phyloP scores from a whole-genome alignment of 2,888 invertebrate genomes.

The Ametastegia equiseti region DNA sequence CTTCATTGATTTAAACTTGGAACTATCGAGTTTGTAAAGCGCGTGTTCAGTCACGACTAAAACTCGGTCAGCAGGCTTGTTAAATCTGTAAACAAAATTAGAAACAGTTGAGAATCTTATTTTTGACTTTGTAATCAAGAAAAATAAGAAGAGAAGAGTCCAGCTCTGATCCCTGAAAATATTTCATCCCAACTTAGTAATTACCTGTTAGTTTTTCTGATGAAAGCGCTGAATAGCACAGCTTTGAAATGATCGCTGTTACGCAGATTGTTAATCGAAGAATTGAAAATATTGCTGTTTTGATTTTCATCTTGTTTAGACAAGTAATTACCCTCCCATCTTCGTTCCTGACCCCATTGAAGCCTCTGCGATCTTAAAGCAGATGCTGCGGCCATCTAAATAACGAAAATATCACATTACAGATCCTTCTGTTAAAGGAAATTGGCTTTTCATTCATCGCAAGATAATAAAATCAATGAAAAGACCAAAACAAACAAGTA shows the following conservation, averaged over 20 bases:
- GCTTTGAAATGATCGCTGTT: conserved; percentile 82
- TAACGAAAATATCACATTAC: conserved; percentile 24
- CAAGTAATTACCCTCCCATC: conserved; percentile 93
- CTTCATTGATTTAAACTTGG: conserved; percentile 92
- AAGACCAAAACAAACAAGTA: too few relatives aligned
- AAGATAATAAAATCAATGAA: too few relatives aligned
- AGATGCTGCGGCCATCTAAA: conserved; percentile 84
- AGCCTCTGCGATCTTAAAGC: conserved; percentile 82
- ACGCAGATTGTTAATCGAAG: conserved; percentile 83
- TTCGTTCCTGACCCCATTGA: conserved; percentile 86
- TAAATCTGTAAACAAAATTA: conserved; percentile 74
- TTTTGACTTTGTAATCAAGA: too few relatives aligned
- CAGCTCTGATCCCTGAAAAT: not conserved
- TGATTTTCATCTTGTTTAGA: conserved; percentile 83
- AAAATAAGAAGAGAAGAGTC: conserved; percentile 33
- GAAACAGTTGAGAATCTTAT: conserved; percentile 27
- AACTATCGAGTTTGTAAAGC: conserved; percentile 91
- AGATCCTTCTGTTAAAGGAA: conserved; percentile 44
- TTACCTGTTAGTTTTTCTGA: conserved; percentile 72
- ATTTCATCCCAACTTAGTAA: not conserved
- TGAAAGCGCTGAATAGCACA: conserved; percentile 74
- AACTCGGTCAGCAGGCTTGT: conserved; percentile 92
- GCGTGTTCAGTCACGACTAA: conserved; percentile 90
- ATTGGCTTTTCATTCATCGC: conserved; percentile 52
- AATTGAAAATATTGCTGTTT: conserved; percentile 81